These are phyloP conservation scores for Aricia agestis DNA, from an alignment of 1,140 invertebrate genomes.

Conservation along the genomic window DNA sequence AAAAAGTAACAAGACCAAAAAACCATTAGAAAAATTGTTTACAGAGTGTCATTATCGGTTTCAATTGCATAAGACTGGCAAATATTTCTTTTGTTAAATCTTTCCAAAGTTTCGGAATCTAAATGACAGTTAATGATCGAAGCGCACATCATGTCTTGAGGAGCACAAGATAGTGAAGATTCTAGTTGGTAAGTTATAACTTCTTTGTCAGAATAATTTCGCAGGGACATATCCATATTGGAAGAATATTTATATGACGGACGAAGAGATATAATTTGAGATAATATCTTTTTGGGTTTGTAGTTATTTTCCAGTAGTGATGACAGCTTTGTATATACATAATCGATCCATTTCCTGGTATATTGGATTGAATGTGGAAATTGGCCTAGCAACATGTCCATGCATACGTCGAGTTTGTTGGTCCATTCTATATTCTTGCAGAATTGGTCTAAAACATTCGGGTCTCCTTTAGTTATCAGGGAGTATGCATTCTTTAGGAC, in stretches of 20 bases:
- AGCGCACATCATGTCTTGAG: conserved; percentile 46
- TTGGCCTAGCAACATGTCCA: conserved; percentile 37
- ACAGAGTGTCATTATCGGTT: too few species aligned
- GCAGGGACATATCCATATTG: not conserved
- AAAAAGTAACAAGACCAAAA: conserved; percentile 31
- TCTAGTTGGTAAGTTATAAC: conserved; percentile 37
- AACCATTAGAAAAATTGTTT: not conserved
- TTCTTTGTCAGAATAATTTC: conserved; percentile 29
- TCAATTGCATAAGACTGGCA: conserved; percentile 47
- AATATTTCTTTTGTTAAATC: conserved; percentile 43
- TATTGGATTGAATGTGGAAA: conserved; percentile 52
- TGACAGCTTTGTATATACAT: conserved; percentile 35
- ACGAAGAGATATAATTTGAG: conserved; percentile 31
- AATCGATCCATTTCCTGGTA: conserved; percentile 37
- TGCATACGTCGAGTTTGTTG: conserved; percentile 38
- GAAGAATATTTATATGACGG: conserved; percentile 23
- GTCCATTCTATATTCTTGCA: conserved; percentile 32
- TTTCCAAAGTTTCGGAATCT: conserved; percentile 34
- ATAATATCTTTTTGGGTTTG: conserved; percentile 31
- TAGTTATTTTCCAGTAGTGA: conserved; percentile 29
- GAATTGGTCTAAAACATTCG: conserved; percentile 24
- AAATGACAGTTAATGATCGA: conserved; percentile 47
- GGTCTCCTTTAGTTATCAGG: conserved; percentile 33
- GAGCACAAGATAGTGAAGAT: conserved; percentile 35
- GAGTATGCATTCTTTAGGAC: conserved; percentile 41